A percentile compares a stretch with the other conserved stretches of the same genome.
Conservation (phyloP, 1,140 invertebrate genomes). For the Lepidurus couesii region DNA sequence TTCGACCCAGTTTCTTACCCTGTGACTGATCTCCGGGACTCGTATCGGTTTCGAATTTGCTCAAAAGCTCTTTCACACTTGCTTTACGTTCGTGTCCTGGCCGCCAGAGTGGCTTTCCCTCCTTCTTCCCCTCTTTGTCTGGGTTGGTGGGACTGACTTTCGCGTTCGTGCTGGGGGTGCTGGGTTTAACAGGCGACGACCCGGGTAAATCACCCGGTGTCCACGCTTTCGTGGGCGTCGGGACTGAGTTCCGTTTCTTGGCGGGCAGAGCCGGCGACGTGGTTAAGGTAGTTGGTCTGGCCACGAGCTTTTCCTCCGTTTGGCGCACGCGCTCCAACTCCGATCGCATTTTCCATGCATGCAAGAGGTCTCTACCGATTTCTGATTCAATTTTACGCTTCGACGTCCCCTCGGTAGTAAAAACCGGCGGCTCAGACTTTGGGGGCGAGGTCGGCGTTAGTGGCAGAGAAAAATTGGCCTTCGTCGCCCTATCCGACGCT, state of each 20-base stretch:
- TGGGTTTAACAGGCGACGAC: not conserved
- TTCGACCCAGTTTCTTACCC: not conserved
- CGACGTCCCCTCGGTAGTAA: slow-evolving; percentile 31
- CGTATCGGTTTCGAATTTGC: slow-evolving; percentile 43
- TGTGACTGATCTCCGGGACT: not conserved
- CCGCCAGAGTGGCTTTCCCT: slow-evolving; percentile 23
- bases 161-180: slow-evolving; percentile 23
- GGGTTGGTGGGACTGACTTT: slow-evolving; percentile 18
- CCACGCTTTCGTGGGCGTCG: not conserved
- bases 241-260: not conserved
- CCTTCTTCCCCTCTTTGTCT: slow-evolving; percentile 13
- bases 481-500: not conserved
- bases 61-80: slow-evolving; percentile 46
- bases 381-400: slow-evolving; percentile 52
- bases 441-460: slow-evolving; percentile 17
- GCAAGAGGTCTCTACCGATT: slow-evolving; percentile 50
- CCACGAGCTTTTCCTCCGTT: not conserved
- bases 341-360: slow-evolving; percentile 49
- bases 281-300: not conserved
- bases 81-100: slow-evolving; percentile 40
- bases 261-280: not conserved
- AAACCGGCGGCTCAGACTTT: not conserved
- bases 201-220: not conserved
- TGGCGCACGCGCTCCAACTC: slow-evolving; percentile 46
- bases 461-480: not conserved